Evolutionary conservation across 2,797 vertebrate species (phyloP), one percentile per base, ranked within the genome.

Genomic region (Thamnophis elegans): DNA sequence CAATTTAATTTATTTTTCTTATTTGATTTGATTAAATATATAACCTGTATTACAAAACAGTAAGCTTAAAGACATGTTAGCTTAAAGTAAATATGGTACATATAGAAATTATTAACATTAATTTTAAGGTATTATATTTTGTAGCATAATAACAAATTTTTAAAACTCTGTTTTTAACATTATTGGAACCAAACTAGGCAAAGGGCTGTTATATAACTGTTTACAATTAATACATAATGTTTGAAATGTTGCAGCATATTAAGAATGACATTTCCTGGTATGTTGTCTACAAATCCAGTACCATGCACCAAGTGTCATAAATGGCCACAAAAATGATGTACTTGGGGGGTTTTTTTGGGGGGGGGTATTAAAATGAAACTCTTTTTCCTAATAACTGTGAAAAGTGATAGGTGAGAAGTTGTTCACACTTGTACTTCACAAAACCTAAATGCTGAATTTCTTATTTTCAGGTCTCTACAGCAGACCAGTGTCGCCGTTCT

Each of bases 401-500:
- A 28, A 14, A 62, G 20, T 16, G 11, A 47, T 18, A 36, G 65
- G 14, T 82, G 5, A 85, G 28, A 89, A 42, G 26, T 89, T 88
- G 93, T 89, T 32, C 93, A 22, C 10, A 78, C n/a, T 78, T 92
- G 51, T 78, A 92, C 53, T 47, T 94, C 78, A n/a, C 82, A 88
- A 88, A 92, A 92, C 91, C 85, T 56, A 12, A 68, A 93, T 90
- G 54, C 78, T 18, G 53, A 78, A 94, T n/a, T 53, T 88, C 91
- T 59, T 86, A 0, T 91, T 96, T 97, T 68, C 92, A 99, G 99
- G 99, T 99, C 85, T 99, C 99, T 58, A 99, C 98, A 93, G 99
- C 99, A 22, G 99, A 99, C 95, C 99, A 99, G 91, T 98, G 98
- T 91, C 99, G 98, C 95, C 98, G 99, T 96, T 99, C 99, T 95